Conservation (phyloP, 2,797 vertebrate species). For the Ctenopoma kingsleyae region DNA sequence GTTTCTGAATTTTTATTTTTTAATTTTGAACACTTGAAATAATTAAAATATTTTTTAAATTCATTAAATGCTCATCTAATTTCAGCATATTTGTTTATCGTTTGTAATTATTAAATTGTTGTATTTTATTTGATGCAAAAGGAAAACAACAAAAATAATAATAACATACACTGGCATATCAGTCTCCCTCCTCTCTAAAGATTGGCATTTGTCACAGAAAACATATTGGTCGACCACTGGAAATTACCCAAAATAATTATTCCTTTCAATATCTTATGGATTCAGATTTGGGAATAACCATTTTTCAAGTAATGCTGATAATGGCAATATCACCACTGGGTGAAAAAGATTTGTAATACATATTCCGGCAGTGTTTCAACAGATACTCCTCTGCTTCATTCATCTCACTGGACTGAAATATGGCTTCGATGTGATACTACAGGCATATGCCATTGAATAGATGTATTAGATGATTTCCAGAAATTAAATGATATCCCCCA, state of each 20-base stretch:
- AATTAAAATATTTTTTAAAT: too few relatives aligned
- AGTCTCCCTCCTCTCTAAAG: too few relatives aligned
- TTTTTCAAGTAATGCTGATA: slow-evolving; percentile 62
- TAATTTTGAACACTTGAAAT: too few relatives aligned
- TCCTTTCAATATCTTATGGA: slow-evolving; percentile 48
- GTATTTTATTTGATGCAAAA: too few relatives aligned
- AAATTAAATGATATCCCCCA: slow-evolving; percentile 61
- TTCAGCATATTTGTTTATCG: too few relatives aligned
- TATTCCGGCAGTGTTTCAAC: slow-evolving; percentile 59
- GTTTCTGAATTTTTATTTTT: too few relatives aligned
- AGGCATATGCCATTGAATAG: slow-evolving; percentile 72
- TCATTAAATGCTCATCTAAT: too few relatives aligned
- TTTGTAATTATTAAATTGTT: too few relatives aligned
- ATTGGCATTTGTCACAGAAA: too few relatives aligned
- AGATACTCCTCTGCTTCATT: slow-evolving; percentile 63
- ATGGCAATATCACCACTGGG: slow-evolving; percentile 45
- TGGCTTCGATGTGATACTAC: slow-evolving; percentile 66
- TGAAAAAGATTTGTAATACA: slow-evolving; percentile 58
- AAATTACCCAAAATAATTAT: slow-evolving; percentile 49
- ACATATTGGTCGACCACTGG: too few relatives aligned
- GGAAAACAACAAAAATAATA: too few relatives aligned
- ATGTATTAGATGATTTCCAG: slow-evolving; percentile 67
- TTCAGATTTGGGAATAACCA: slow-evolving; percentile 46
- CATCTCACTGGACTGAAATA: slow-evolving; percentile 71
- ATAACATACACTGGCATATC: too few relatives aligned